Evolutionary conservation across 2,113 vertebrate species (phyloP).

Genomic region (Lagenorhynchus albirostris): DNA sequence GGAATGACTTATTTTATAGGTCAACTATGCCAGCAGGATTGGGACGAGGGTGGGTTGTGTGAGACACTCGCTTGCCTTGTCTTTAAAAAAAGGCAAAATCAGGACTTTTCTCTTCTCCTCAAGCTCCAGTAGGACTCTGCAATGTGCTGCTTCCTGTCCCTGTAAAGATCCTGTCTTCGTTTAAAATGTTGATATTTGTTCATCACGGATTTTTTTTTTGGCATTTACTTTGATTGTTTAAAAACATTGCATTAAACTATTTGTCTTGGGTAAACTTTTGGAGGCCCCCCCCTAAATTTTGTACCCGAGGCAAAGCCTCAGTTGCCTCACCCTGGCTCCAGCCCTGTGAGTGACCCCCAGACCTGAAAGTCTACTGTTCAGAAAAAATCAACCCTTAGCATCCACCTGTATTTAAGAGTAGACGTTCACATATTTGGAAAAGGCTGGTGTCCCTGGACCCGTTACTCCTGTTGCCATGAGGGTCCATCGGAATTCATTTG

Average conservation of each 20-base stretch:
- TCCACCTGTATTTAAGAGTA: not conserved
- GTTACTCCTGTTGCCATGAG: fast-evolving
- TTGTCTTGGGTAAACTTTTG: not conserved
- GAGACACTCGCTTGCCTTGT: fast-evolving
- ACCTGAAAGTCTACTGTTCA: not conserved
- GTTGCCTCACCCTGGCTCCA: not conserved
- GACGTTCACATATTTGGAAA: fast-evolving
- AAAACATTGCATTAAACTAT: not conserved
- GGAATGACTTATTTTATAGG: not conserved
- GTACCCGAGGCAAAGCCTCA: not conserved
- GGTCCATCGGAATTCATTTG: not conserved
- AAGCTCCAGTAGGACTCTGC: fast-evolving
- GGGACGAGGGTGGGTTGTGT: fast-evolving
- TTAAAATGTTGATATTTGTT: not conserved
- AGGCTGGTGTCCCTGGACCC: fast-evolving
- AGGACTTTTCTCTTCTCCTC: not conserved
- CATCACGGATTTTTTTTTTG: not conserved
- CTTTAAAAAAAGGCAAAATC: not conserved
- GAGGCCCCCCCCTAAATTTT: fast-evolving
- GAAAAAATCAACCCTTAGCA: not conserved
- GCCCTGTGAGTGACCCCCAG: too few species aligned
- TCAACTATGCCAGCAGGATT: too few species aligned
- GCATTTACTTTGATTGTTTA: not conserved
- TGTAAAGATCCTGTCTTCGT: not conserved
- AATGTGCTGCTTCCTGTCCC: fast-evolving